Conservation (phyloP, 2,797 vertebrate genomes). For the Rhynchonycteris naso region DNA sequence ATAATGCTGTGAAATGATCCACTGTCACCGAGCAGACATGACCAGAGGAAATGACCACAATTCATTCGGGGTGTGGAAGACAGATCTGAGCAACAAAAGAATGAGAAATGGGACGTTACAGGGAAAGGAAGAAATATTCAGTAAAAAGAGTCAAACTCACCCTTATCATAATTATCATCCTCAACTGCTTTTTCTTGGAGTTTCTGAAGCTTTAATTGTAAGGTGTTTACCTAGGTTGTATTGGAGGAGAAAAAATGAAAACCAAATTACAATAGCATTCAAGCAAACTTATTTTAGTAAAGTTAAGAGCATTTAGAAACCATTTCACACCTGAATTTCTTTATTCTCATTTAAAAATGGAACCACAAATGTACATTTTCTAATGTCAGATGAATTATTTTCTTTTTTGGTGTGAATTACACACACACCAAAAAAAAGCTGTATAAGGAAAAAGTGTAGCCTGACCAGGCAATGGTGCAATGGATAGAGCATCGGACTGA, state of each 20-base stretch:
- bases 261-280: slow-evolving; percentile 17
- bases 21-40: background rate
- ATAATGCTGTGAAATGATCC: rapidly evolving
- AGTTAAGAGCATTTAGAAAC: background rate
- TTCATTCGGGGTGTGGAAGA: background rate
- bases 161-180: slow-evolving; percentile 92
- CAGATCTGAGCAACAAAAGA: background rate
- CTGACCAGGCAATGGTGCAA: too few species aligned
- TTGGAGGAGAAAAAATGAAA: slow-evolving; percentile 47
- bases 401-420: too few species aligned
- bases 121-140: background rate
- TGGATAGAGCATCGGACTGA: too few species aligned
- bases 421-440: background rate
- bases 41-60: background rate
- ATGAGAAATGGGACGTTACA: background rate
- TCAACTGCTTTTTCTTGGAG: slow-evolving; percentile 93
- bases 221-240: slow-evolving; percentile 89
- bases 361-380: slow-evolving; percentile 1
- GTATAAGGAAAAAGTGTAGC: background rate
- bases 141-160: slow-evolving; percentile 83
- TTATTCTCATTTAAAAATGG: slow-evolving; percentile 20
- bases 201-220: slow-evolving; percentile 90
- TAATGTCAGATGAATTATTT: slow-evolving; percentile 7
- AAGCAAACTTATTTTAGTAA: background rate
- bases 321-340: background rate